Evolutionary conservation across 2,797 vertebrate species (phyloP), one percentile per base, ranked within the genome.

Genomic region (Diglossa cyanea): DNA sequence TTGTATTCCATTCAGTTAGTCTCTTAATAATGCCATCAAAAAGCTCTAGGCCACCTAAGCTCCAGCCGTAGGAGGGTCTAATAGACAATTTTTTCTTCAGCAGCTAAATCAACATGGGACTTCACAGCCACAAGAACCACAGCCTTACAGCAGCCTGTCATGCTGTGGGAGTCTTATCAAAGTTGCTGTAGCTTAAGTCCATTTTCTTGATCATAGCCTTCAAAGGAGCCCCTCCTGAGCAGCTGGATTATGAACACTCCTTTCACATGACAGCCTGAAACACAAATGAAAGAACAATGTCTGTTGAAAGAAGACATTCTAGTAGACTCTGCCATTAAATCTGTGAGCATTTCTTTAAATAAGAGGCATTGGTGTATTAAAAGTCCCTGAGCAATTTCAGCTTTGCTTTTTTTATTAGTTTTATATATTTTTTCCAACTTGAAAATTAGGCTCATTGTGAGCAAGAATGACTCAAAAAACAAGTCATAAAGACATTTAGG

Each of bases 191-290:
- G 18, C 19, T 76, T 65, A 86, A 91, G 55, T 53, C 61, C 35
- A 62, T 93, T 96, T 88, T 63, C 94, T 84, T 88, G 76, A 79
- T 91, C 61, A 31, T 67, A 90, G 68, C 53, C 20, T 84, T 51
- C 39, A 92, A 81, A 76, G 71, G 6, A 37, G 1, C n/a, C 19
- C 35, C 61, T 86, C 15, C 17, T 65, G 48, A 26, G 76, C 72
- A 94, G 47, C 11, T 71, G 35, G 58, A 86, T 91, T 93, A 55
- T n/a, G 28, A 93, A 24, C 37, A 53, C 15, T 25, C 25, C 42
- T 82, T 86, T 88, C 48, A 73, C 45, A 80, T 75, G 48, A 66
- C 10, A 85, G 48, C 28, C 40, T 5, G 11, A 92, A 87, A 95
- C 93, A 91, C 24, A 86, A 90, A 85, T 33, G 7, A 79, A 93